Evolutionary conservation across 2,113 vertebrate genomes (phyloP).

Genomic region (Bambusicola thoracicus): DNA sequence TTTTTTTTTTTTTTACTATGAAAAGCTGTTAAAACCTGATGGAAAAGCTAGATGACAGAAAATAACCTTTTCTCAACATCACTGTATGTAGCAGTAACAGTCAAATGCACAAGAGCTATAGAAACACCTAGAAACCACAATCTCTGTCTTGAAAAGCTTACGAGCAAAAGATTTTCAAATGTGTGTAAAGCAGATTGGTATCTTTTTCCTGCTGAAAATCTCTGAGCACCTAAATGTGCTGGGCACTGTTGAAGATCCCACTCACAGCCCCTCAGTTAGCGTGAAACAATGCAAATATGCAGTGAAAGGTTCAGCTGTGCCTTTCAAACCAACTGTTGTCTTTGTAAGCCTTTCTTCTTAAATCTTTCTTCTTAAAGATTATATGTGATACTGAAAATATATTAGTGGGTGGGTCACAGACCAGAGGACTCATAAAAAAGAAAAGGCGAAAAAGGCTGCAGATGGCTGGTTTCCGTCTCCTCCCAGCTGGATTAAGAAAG

Average conservation of each 20-base stretch:
- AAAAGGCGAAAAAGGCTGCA: neutral
- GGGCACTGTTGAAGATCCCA: neutral
- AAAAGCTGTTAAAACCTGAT: conserved; percentile 25
- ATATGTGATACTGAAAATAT: neutral
- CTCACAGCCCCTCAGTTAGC: rapidly evolving
- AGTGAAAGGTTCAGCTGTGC: neutral
- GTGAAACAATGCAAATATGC: neutral
- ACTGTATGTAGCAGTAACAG: conserved; percentile 14
- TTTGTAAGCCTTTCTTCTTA: conserved; percentile 4
- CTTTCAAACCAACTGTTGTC: neutral
- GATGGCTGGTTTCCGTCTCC: conserved; percentile 19
- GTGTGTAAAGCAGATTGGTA: conserved; percentile 23
- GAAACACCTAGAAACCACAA: conserved; percentile 28
- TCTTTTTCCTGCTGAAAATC: conserved; percentile 29
- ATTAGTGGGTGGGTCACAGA: neutral
- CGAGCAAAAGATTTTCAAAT: conserved; percentile 3
- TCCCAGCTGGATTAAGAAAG: conserved; percentile 56
- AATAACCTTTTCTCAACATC: conserved; percentile 5
- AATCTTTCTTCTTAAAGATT: conserved; percentile 6
- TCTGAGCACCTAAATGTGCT: neutral
- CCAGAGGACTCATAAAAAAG: neutral
- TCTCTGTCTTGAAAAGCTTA: conserved; percentile 51
- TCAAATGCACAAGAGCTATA: neutral
- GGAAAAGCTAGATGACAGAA: conserved; percentile 7
- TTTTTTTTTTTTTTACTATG: neutral